A percentile compares a stretch with the other conserved stretches of the same genome.
Evolutionary conservation across 2,797 vertebrate species (phyloP).

Genomic region (Adelosebastes latens): DNA sequence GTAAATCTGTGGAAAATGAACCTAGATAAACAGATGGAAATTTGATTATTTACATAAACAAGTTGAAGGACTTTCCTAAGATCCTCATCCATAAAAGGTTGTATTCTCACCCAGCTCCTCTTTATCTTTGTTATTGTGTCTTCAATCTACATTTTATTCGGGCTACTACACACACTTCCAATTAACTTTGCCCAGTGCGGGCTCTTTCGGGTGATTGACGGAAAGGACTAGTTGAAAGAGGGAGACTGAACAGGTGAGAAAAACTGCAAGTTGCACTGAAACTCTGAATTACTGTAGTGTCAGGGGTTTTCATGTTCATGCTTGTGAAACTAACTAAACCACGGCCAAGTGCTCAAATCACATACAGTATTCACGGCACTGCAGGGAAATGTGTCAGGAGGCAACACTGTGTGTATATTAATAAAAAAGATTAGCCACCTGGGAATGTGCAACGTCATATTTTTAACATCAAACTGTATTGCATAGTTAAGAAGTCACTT

Average conservation of each 20-base stretch:
- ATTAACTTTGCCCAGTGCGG: conserved; percentile 40
- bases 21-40: neutral
- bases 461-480: neutral
- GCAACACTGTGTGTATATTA: neutral
- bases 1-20: neutral
- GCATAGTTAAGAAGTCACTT: neutral
- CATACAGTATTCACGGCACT: neutral
- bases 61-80: neutral
- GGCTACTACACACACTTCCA: conserved; percentile 45
- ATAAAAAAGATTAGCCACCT: neutral
- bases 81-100: neutral
- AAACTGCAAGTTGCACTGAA: neutral
- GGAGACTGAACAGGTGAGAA: conserved; percentile 25
- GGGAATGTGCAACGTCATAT: neutral
- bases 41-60: neutral
- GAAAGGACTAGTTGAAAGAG: conserved; percentile 30
- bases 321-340: neutral
- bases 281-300: neutral
- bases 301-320: neutral
- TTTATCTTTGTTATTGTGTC: conserved; percentile 46
- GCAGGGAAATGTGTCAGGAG: neutral
- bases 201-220: conserved; percentile 30
- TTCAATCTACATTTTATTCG: conserved; percentile 53
- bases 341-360: neutral
- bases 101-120: neutral